A percentile compares a stretch with the other conserved stretches of the same genome.
Conservation (phyloP, 2,797 vertebrate species). For the Tinamus major region DNA sequence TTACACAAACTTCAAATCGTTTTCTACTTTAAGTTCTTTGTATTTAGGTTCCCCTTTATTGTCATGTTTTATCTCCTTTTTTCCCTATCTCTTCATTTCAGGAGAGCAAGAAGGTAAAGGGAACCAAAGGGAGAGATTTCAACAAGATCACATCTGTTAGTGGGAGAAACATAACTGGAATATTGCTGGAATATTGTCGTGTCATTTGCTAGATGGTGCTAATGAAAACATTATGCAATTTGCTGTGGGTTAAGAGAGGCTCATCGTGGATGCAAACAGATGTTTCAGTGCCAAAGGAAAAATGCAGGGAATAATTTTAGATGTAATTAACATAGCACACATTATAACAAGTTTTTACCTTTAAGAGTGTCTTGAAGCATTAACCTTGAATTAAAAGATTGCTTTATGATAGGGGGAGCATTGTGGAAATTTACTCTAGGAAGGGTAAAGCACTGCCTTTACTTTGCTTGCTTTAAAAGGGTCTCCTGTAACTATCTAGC, state of each 20-base stretch:
- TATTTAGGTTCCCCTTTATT: background rate
- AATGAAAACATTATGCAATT: constrained; percentile 69
- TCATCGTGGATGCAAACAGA: constrained; percentile 72
- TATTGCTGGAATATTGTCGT: constrained; percentile 49
- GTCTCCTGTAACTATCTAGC: background rate
- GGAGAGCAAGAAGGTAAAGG: constrained; percentile 30
- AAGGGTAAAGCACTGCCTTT: background rate
- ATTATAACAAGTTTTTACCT: constrained; percentile 66
- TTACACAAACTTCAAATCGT: background rate
- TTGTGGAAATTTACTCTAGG: background rate
- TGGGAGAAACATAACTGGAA: constrained; percentile 34
- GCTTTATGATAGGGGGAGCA: background rate
- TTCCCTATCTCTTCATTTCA: background rate
- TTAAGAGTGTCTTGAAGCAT: constrained; percentile 57
- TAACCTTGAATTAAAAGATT: constrained; percentile 68
- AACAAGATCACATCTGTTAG: constrained; percentile 58
- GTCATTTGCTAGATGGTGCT: constrained; percentile 42
- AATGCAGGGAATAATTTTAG: constrained; percentile 74
- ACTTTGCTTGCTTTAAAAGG: background rate
- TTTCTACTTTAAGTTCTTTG: background rate
- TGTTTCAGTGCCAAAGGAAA: constrained; percentile 73
- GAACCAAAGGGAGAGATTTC: constrained; percentile 65
- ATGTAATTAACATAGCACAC: constrained; percentile 72
- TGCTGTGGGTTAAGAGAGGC: constrained; percentile 55
- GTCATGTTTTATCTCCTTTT: background rate